Conservation (phyloP, 2,797 vertebrate genomes). For the Tragelaphus oryx region DNA sequence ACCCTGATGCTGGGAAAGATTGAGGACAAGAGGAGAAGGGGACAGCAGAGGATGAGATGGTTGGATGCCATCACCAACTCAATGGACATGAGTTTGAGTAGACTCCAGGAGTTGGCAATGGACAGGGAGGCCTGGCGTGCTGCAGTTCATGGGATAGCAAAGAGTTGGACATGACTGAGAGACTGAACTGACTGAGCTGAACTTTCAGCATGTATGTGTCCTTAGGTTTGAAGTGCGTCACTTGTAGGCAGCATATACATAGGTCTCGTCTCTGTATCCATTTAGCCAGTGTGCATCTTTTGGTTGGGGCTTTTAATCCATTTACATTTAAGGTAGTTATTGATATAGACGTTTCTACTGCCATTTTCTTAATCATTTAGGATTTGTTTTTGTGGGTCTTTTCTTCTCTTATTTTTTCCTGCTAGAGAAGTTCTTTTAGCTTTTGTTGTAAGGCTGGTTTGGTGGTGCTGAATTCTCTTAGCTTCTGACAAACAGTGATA, state of each 20-base stretch:
- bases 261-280: neutral
- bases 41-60: neutral
- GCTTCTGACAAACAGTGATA: neutral
- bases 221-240: neutral
- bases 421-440: neutral
- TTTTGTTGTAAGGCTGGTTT: neutral
- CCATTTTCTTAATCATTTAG: neutral
- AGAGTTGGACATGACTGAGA: fast-evolving
- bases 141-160: neutral
- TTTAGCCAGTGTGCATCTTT: neutral
- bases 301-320: neutral
- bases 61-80: neutral
- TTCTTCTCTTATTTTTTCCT: neutral
- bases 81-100: neutral
- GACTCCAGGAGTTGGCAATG: neutral
- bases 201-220: neutral
- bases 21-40: neutral
- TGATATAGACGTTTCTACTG: neutral
- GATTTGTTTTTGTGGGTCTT: neutral
- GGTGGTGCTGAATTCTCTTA: neutral
- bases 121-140: neutral
- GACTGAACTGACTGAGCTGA: neutral
- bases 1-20: neutral
- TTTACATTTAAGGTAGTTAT: neutral
- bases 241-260: neutral